Evolutionary conservation across 2,113 vertebrate species (phyloP), one percentile per base, ranked within the genome.

Genomic region (Galeopterus variegatus): DNA sequence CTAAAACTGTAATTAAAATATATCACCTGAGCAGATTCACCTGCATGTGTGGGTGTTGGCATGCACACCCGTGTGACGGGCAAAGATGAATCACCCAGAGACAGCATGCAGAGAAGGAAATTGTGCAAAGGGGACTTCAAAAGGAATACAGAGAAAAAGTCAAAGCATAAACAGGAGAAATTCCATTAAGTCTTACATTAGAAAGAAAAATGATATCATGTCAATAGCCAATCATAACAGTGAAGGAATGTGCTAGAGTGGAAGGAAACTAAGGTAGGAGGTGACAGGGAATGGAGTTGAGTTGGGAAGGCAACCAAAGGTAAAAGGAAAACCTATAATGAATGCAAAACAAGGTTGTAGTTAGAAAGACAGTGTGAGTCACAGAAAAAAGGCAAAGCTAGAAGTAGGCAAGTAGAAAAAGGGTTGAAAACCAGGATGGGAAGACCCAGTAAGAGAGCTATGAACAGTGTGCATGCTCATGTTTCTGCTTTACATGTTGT

Each of bases 1-100:
- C 99, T 99, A 99, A 99, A 99, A 99, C 98, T 99, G 98, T 99
- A 99, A 99, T 99, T 99, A 99, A 99, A 99, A 99, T 99, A 99
- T 99, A 99, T 99, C 98, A 99, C 98, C 98, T 97, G 98, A 99
- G 98, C 97, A 99, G 98, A 98, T 98, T 98, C 99, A 99, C 99
- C 99, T 99, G 98, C 70, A 58, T 98, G 93, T 95, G 98, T 98
- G 98, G 98, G 98, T 98, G 98, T 98, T 98, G 98, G 98, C 92
- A 86, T 97, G 98, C 98, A 99, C 95, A 98, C 98, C 97, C 97
- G n/a, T 99, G 98, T 98, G 98, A 99, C 96, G 95, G 98, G 98
- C 98, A 99, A 98, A 99, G 98, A 99, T 99, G 99, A 99, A 99
- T 99, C 99, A 99, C 98, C 98, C 97, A 5, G 95, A 98, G 96